phyloP scores from a whole-genome alignment of 1,140 invertebrate species.

The Apocrypta bakeri region DNA sequence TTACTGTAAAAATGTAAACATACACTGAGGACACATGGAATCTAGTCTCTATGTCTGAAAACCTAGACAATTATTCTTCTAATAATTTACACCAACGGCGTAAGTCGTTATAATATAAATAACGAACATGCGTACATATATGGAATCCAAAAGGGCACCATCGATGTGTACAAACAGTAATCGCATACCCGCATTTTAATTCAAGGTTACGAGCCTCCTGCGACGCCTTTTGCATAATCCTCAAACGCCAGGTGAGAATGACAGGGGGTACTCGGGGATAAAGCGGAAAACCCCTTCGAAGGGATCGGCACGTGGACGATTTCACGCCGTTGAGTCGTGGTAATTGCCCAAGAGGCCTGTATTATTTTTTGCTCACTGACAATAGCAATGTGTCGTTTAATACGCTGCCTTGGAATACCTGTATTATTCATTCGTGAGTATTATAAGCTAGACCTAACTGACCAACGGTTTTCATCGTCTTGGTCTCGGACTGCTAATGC shows the following conservation, averaged over 20 bases:
- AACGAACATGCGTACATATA: too few species aligned
- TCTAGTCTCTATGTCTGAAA: too few species aligned
- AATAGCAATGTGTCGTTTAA: neutral
- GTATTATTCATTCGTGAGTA: neutral
- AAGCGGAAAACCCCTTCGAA: conserved; percentile 31
- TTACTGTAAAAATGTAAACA: too few species aligned
- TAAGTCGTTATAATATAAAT: too few species aligned
- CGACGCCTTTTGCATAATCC: conserved; percentile 11
- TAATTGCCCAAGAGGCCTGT: conserved; percentile 5
- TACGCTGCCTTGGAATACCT: conserved; percentile 13
- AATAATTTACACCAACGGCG: too few species aligned
- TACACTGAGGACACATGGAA: too few species aligned
- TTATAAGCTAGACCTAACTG: neutral
- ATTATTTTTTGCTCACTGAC: neutral
- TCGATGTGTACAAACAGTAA: neutral
- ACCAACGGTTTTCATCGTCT: conserved; percentile 37
- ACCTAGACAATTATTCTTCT: too few species aligned
- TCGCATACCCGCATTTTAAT: conserved; percentile 33
- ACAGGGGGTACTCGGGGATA: neutral
- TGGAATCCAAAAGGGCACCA: neutral
- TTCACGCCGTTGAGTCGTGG: conserved; percentile 30
- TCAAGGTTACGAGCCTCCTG: conserved; percentile 42
- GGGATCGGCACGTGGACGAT: conserved; percentile 39
- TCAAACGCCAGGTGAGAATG: neutral
- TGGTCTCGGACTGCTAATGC: neutral